These are phyloP conservation scores for Carpatolechia fugitivella DNA, from an alignment of 2,888 invertebrate species.

Conservation along the genomic window DNA sequence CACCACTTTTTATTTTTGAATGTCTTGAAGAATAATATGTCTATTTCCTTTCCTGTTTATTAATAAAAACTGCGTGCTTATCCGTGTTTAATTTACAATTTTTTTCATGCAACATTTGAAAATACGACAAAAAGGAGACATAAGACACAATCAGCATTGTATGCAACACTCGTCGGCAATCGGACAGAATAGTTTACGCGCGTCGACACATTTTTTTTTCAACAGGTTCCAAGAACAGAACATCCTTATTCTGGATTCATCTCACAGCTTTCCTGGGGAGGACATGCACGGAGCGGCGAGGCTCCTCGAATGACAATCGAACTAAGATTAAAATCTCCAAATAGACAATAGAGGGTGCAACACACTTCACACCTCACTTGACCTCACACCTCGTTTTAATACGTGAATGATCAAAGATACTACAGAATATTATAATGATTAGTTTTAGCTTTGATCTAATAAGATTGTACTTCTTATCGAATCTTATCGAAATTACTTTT, in stretches of 20 bases:
- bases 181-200: conserved; percentile 50
- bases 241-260: conserved; percentile 56
- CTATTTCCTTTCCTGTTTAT: no score
- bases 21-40: neutral
- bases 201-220: conserved; percentile 53
- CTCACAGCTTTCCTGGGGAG: conserved; percentile 39
- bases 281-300: conserved; percentile 26
- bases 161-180: conserved; percentile 39
- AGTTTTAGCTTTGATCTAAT: no score
- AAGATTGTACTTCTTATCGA: no score
- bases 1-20: neutral
- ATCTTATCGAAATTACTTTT: no score
- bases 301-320: conserved; percentile 43
- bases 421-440: no score
- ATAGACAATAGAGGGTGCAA: conserved; percentile 28
- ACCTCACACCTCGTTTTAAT: no score
- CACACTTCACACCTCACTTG: conserved; percentile 27
- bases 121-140: no score
- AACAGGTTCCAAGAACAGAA: conserved; percentile 37
- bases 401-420: neutral
- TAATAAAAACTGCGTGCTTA: no score
- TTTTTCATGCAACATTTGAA: no score
- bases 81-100: no score
- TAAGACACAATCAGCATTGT: neutral
- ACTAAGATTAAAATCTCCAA: conserved; percentile 38